Evolutionary conservation across 2,888 invertebrate species (phyloP).

Genomic region (Erynnis tages): DNA sequence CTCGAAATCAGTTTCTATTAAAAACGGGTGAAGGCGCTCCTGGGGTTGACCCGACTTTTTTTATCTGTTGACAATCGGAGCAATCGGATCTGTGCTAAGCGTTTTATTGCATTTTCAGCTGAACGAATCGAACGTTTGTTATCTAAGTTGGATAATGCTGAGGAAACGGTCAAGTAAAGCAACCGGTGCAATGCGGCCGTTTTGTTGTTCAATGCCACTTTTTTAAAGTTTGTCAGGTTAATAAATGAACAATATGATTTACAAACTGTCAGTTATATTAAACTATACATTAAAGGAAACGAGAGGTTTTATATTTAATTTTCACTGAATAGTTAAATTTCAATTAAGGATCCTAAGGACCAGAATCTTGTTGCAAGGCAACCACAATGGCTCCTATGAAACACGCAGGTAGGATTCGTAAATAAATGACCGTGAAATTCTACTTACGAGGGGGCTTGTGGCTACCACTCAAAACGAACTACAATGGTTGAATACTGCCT

Average conservation of each 20-base stretch:
- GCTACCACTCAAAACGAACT: no score
- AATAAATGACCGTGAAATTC: no score
- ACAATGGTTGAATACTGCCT: no score
- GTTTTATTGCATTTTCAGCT: slow-evolving; percentile 11
- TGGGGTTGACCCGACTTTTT: slow-evolving; percentile 7
- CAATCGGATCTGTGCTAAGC: slow-evolving; percentile 18
- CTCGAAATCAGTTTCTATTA: slow-evolving; percentile 35
- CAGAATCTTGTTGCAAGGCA: no score
- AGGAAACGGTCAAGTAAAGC: background rate
- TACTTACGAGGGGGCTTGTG: no score
- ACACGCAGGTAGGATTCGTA: no score
- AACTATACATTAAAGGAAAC: no score
- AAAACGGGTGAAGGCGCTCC: slow-evolving; percentile 32
- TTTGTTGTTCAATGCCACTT: slow-evolving; percentile 4
- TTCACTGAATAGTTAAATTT: no score
- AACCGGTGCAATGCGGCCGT: background rate
- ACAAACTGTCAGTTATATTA: background rate
- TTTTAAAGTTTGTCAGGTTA: background rate
- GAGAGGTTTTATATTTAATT: no score
- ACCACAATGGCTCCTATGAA: no score
- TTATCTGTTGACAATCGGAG: background rate
- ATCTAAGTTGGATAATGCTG: slow-evolving; percentile 11
- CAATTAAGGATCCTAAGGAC: no score
- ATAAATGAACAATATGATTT: background rate
- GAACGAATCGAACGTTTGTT: slow-evolving; percentile 4